These are phyloP conservation scores for Chiroxiphia lanceolata DNA, from an alignment of 2,797 vertebrate species.

Conservation along the genomic window DNA sequence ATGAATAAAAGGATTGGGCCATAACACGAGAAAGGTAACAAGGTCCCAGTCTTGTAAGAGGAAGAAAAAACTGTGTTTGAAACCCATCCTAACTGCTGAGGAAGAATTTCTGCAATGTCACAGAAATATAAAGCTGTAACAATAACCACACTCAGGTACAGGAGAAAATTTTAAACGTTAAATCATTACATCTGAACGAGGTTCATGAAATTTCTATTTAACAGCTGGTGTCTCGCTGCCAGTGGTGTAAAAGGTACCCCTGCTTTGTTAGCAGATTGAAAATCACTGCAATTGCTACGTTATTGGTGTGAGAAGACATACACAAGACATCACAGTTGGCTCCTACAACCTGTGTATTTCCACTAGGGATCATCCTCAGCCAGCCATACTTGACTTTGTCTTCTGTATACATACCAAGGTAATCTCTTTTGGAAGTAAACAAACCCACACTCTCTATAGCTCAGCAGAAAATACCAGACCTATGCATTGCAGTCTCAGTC, in stretches of 20 bases:
- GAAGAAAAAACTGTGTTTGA: not conserved
- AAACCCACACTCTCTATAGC: not conserved
- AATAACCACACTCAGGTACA: not conserved
- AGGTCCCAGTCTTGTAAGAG: not conserved
- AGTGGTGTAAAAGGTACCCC: not conserved
- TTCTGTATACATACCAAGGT: not conserved
- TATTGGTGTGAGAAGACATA: not conserved
- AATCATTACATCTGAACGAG: not conserved
- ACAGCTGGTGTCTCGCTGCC: not conserved
- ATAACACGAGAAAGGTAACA: not conserved
- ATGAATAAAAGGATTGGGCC: not conserved
- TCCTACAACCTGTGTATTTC: not conserved
- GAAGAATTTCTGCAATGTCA: not conserved
- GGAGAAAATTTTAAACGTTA: not conserved
- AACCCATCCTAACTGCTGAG: not conserved
- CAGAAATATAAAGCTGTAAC: not conserved
- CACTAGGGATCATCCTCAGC: not conserved
- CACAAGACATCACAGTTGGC: not conserved
- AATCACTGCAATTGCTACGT: not conserved
- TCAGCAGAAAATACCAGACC: not conserved
- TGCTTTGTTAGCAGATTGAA: not conserved
- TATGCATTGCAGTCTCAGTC: accelerated
- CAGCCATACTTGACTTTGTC: not conserved
- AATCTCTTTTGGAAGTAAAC: not conserved
- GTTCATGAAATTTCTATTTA: not conserved